Percentiles rank a stretch among this genome's conserved stretches.
These are phyloP conservation scores for Drosophila paranaensis DNA, from an alignment of 2,888 invertebrate genomes.

Conservation along the genomic window DNA sequence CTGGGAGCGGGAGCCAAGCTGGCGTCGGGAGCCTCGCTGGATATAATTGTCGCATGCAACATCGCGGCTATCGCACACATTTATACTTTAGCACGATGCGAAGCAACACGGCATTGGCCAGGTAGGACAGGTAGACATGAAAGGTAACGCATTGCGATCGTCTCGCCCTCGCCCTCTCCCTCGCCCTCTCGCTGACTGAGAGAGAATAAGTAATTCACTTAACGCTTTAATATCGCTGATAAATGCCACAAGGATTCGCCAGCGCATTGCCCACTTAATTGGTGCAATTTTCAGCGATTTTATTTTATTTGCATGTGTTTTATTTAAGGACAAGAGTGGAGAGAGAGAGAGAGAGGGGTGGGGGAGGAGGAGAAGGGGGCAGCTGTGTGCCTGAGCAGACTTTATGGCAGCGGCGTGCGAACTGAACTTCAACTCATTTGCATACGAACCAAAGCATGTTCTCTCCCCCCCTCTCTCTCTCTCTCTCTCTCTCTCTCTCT, in stretches of 20 bases:
- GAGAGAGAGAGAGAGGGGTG: not conserved
- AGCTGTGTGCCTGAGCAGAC: slow-evolving; percentile 58
- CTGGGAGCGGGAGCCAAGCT: slow-evolving; percentile 78
- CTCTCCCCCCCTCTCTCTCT: not conserved
- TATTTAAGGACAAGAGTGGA: not conserved
- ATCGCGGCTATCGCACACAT: slow-evolving; percentile 67
- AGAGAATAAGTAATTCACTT: slow-evolving; percentile 82
- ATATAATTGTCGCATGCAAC: slow-evolving; percentile 81
- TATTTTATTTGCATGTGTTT: slow-evolving; percentile 70
- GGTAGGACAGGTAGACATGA: slow-evolving; percentile 71
- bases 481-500: not conserved
- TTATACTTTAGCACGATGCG: slow-evolving; percentile 20
- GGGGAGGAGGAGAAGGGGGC: not conserved
- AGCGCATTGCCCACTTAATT: slow-evolving; percentile 75
- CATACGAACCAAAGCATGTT: slow-evolving; percentile 41
- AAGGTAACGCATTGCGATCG: slow-evolving; percentile 77
- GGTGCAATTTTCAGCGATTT: slow-evolving; percentile 79
- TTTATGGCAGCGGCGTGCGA: slow-evolving; percentile 76
- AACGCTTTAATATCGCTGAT: slow-evolving; percentile 82
- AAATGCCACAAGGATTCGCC: slow-evolving; percentile 58
- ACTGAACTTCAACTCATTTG: slow-evolving; percentile 63
- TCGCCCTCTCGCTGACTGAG: slow-evolving; percentile 11
- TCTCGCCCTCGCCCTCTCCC: no score
- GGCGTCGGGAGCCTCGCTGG: slow-evolving; percentile 65
- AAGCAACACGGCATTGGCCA: slow-evolving; percentile 44